These are phyloP conservation scores for Paralvinella palmiformis DNA, from an alignment of 1,140 invertebrate genomes.

Conservation along the genomic window DNA sequence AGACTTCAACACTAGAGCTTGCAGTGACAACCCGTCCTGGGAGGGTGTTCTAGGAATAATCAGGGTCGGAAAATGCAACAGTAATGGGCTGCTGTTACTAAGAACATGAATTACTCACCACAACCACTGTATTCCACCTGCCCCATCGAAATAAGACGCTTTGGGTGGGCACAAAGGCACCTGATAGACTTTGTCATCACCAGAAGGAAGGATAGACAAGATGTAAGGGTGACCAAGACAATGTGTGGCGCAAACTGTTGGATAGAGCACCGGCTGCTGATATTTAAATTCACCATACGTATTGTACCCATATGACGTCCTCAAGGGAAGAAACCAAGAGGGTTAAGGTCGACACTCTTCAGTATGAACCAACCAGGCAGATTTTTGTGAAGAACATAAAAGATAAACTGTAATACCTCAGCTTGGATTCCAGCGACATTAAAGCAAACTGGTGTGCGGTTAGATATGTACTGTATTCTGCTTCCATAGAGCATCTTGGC, in stretches of 20 bases:
- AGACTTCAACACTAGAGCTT: too few relatives aligned
- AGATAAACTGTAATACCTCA: too few relatives aligned
- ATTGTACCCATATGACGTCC: too few relatives aligned
- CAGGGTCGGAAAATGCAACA: constrained; percentile 7
- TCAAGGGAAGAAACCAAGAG: too few relatives aligned
- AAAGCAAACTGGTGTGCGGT: too few relatives aligned
- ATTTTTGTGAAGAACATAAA: too few relatives aligned
- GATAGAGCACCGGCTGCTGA: constrained; percentile 23
- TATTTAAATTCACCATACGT: too few relatives aligned
- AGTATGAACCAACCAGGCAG: too few relatives aligned
- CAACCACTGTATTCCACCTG: background rate
- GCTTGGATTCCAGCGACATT: too few relatives aligned
- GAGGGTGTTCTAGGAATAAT: constrained; percentile 14
- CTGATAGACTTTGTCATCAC: constrained; percentile 23
- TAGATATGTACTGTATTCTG: too few relatives aligned
- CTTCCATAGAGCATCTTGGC: too few relatives aligned
- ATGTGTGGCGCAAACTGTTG: constrained; percentile 23
- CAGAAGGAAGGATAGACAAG: constrained; percentile 15
- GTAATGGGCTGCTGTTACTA: background rate
- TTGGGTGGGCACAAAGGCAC: constrained; percentile 25
- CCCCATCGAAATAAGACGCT: constrained; percentile 16
- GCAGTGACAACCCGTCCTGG: constrained; percentile 5
- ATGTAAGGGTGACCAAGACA: constrained; percentile 14
- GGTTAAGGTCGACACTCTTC: too few relatives aligned
- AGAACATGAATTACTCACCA: background rate